These are phyloP conservation scores for Gnathonemus longibarbis DNA, from an alignment of 2,113 vertebrate species.

Conservation along the genomic window DNA sequence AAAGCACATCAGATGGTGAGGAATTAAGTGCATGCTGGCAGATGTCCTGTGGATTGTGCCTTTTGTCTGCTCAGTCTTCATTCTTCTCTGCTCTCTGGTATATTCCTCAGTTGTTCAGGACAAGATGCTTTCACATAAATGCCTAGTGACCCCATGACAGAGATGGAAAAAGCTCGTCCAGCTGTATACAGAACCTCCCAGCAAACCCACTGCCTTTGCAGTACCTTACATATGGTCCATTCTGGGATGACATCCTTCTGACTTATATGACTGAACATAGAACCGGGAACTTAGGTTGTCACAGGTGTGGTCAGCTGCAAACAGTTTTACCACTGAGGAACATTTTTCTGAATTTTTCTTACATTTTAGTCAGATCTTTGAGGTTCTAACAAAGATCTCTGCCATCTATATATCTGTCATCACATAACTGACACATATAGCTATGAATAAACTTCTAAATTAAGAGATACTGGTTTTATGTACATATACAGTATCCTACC, in stretches of 20 bases:
- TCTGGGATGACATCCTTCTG: not conserved
- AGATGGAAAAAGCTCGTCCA: not conserved
- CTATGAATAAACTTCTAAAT: not conserved
- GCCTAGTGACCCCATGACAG: not conserved
- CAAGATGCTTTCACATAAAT: not conserved
- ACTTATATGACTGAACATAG: not conserved
- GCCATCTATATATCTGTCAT: not conserved
- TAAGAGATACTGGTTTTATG: not conserved
- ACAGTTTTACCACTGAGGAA: not conserved
- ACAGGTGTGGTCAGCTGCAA: not conserved
- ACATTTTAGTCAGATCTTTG: constrained; percentile 5
- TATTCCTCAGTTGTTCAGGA: not conserved
- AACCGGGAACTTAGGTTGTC: not conserved
- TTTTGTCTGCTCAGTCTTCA: not conserved
- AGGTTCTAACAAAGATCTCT: not conserved
- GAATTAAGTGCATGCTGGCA: not conserved
- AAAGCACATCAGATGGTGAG: not conserved
- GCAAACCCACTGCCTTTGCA: not conserved
- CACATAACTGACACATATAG: not conserved
- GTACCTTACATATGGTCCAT: not conserved
- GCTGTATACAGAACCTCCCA: not conserved
- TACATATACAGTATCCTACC: not conserved
- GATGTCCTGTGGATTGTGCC: not conserved
- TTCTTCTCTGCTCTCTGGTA: not conserved
- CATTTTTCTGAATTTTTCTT: not conserved